A percentile compares a stretch with the other conserved stretches of the same genome.
Evolutionary conservation across 2,113 vertebrate genomes (phyloP).

Genomic region (Pseudorectes ferrugineus): DNA sequence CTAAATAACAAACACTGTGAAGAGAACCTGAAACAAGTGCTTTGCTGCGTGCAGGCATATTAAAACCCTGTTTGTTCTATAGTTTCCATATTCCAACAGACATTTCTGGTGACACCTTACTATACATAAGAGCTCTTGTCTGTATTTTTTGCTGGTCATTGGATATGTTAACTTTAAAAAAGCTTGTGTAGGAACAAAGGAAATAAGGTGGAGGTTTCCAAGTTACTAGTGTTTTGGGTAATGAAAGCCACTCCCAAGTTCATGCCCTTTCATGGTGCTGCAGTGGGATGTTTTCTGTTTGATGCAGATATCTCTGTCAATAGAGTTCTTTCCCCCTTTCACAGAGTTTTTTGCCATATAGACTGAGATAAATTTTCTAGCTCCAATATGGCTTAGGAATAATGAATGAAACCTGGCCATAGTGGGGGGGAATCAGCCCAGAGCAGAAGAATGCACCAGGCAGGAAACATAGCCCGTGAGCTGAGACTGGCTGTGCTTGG

Average conservation of each 20-base stretch:
- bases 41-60: not conserved
- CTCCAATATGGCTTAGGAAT: not conserved
- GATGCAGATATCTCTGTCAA: not conserved
- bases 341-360: not conserved
- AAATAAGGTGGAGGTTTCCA: not conserved
- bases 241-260: not conserved
- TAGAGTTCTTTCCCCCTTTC: not conserved
- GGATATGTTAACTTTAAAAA: not conserved
- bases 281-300: not conserved
- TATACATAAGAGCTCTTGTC: not conserved
- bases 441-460: not conserved
- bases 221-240: not conserved
- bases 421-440: not conserved
- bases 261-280: not conserved
- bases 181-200: not conserved
- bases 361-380: not conserved
- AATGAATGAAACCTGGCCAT: not conserved
- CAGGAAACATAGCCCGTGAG: rapidly evolving
- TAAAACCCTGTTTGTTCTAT: not conserved
- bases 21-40: not conserved
- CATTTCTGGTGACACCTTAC: not conserved
- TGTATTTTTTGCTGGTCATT: not conserved
- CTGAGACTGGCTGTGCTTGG: not conserved
- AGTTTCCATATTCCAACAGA: not conserved
- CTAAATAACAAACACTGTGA: not conserved